Evolutionary conservation across 2,888 invertebrate species (phyloP).

Genomic region (Lottia gigantea): DNA sequence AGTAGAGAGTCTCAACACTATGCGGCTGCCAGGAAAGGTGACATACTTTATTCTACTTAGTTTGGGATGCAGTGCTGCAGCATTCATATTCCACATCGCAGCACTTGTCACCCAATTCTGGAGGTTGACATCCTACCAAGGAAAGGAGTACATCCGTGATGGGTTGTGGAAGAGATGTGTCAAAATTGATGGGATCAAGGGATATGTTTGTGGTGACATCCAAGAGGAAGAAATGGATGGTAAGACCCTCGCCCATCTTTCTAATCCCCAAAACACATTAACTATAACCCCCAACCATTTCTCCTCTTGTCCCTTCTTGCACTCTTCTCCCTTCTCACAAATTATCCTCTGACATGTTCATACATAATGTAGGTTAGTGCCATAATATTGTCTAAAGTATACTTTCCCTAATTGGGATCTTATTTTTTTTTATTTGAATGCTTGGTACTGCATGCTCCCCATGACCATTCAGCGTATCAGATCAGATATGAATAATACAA

Average conservation of each 20-base stretch:
- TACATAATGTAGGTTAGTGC: too few relatives aligned
- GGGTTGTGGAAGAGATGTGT: background rate
- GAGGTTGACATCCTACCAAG: background rate
- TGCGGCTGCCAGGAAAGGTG: background rate
- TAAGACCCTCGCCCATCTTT: background rate
- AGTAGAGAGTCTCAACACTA: background rate
- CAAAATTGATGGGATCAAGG: background rate
- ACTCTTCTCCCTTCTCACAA: too few relatives aligned
- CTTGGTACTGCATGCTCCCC: too few relatives aligned
- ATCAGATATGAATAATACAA: too few relatives aligned
- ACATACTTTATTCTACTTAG: background rate
- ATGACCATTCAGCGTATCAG: too few relatives aligned
- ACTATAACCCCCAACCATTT: too few relatives aligned
- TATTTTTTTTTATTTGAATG: too few relatives aligned
- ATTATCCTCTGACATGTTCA: too few relatives aligned
- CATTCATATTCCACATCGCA: background rate
- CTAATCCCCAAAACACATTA: too few relatives aligned
- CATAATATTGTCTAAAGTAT: too few relatives aligned
- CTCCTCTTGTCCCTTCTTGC: too few relatives aligned
- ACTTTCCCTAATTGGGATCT: too few relatives aligned
- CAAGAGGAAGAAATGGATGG: background rate
- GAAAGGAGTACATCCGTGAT: background rate
- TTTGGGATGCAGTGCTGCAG: background rate
- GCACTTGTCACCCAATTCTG: background rate
- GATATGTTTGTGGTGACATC: background rate